Base-by-base conservation (phyloP, 2,797 vertebrate genomes). In the Argya squamiceps region DNA sequence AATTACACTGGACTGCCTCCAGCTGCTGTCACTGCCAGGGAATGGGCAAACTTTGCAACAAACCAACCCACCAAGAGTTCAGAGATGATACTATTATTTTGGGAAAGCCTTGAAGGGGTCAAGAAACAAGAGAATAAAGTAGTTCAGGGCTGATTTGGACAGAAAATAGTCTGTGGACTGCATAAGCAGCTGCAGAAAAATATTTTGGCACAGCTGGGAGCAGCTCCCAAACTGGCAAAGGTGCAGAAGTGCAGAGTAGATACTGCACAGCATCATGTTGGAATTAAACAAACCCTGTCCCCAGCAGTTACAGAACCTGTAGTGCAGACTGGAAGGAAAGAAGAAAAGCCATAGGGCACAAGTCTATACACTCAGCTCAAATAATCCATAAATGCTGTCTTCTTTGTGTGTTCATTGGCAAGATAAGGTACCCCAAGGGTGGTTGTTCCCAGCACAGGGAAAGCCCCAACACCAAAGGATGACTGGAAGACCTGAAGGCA, bases 1-100 rank as follows among this genome's bases (percentile, higher is more conserved):
- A 93, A 96, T 95, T 94, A 91, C 89, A 76, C 67, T 96, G 85
- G 96, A 96, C 46, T 90, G 85, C 85, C 77, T 96, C 94, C 96
- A 92, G 80, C 67, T 0, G 0, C 87, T 82, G 63, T 84, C 95
- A 73, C 68, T 94, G 85, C 69, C 92, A 70, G n/a, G 23, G 47
- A 96, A 84, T 3, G 3, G 91, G 81, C 60, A 58, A 93, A 93
- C 56, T 73, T 73, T 82, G 83, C 60, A 59, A 79, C 2, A 21
- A 82, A 90, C 36, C 83, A 92, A 76, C 29, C 43, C 56, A 89
- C 39, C 21, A 83, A 60, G 50, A 37, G 64, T 64, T 80, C 82
- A 92, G 75, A 88, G 62, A 80, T 30, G 6, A 22, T 43, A 49
- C 11, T 56, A 50, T 71, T 90, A 49, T 64, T 92, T 92, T 39